Evolutionary conservation across 92 coral and sea anemone species (phyloP), one percentile per base, ranked within the genome.

Genomic region (Umimayanthus kanabou): DNA sequence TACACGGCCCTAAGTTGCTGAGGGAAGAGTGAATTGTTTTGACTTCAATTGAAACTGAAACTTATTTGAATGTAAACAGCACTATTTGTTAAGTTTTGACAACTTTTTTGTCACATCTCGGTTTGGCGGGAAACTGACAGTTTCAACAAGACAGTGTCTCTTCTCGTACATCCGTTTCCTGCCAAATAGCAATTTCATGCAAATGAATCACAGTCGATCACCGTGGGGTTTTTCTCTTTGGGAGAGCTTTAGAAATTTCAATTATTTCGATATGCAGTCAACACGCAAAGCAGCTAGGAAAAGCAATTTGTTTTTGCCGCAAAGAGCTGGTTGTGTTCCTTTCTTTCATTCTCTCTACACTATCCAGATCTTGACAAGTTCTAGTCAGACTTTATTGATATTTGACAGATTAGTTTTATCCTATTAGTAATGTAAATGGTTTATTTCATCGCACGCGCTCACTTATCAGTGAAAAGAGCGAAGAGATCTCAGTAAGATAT

Each of bases 81-180:
- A 71, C 78, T 30, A 42, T 73, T 83, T 42, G 65, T 28, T 43
- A 83, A 83, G 74, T 42, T 70, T 83, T 83, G 61, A 70, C 61
- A 69, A 83, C 55, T 83, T 83, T 71, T 83, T 83, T 73, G 77
- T 83, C 87, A 83, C 87, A 45, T 83, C 76, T 83, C 66, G 25
- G 78, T 83, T 83, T 83, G 87, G 78, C 78, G 87, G 78, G 78
- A 83, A 83, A 70, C 25, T 83, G 87, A 83, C 87, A 83, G 87
- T 42, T 83, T 83, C 87, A 83, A 83, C 78, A 33, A 83, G 87
- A 74, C 64, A 28, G 18, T 83, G 87, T 83, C 87, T 72, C 65
- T 70, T 29, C 65, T 83, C 43, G 78, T 76, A 83, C 78, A 83
- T 83, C 87, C 87, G 87, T 70, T 83, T 83, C 87, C 87, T 83